Conservation (phyloP, 2,113 vertebrate genomes). For the Oreochromis tanganicae region DNA sequence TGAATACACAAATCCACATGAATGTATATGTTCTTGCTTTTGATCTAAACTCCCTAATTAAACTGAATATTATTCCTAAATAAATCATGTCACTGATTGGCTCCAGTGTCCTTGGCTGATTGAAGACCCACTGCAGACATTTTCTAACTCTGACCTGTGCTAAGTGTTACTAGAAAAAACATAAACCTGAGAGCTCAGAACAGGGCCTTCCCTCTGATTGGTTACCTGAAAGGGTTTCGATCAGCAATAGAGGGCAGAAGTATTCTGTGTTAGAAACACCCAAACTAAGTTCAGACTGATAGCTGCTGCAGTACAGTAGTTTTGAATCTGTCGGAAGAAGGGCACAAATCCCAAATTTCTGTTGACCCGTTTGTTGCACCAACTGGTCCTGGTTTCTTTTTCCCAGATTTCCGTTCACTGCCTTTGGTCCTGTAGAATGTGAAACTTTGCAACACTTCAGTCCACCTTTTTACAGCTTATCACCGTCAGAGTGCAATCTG, state of each 20-base stretch:
- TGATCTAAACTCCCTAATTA: not conserved
- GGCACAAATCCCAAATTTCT: not conserved
- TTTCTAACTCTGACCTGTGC: not conserved
- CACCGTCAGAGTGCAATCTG: constrained; percentile 58
- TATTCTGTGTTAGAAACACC: not conserved
- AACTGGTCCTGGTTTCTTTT: not conserved
- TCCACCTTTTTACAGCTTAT: not conserved
- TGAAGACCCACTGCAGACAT: not conserved
- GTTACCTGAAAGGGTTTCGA: not conserved
- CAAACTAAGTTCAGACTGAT: not conserved
- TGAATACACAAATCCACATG: not conserved
- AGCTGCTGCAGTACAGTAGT: not conserved
- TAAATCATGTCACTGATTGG: not conserved
- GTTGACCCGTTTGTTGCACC: not conserved
- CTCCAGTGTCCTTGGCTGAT: not conserved
- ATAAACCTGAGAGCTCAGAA: not conserved
- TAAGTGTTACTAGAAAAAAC: not conserved
- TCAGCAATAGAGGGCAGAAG: not conserved
- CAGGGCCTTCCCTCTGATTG: not conserved
- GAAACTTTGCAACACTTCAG: not conserved
- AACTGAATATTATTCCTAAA: not conserved
- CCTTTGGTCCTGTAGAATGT: not conserved
- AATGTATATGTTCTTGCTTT: not conserved
- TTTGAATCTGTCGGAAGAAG: not conserved
- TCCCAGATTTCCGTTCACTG: no score